Evolutionary conservation across 2,113 vertebrate genomes (phyloP), one percentile per base, ranked within the genome.

Genomic region (Hemichromis elongatus): DNA sequence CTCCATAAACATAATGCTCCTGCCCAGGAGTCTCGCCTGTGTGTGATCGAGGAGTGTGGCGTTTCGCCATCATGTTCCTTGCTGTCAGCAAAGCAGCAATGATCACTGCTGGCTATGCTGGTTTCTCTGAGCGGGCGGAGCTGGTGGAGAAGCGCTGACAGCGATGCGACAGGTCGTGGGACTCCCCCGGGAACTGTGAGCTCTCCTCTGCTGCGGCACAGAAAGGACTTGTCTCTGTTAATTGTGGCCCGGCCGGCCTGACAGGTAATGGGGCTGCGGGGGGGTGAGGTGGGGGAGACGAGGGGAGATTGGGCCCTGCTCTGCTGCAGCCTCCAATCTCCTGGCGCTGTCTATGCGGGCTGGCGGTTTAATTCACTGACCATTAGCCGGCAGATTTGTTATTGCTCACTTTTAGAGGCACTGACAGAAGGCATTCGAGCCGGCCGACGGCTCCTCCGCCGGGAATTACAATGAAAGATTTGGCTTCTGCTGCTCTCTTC

Each of bases 331-430:
- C 83, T 84, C 79, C 84, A 40, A 56, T 90, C 82, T 79, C 52
- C 77, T 79, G 45, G 21, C 83, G 16, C 87, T 83, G 90, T 89
- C 88, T 86, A 92, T 90, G 40, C 54, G 16, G 78, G 54, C 83
- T 83, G 90, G 66, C 83, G 78, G 87, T 86, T 90, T 93, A 89
- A 94, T 94, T 94, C 92, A 91, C 77, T 83, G 88, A 88, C 89
- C 91, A 90, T 96, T 93, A 92, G 93, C 78, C 81, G 12, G 79
- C 77, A 93, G 93, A 93, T 92, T 88, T 94, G 95, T 95, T 94
- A 90, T 87, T 95, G 91, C 89, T 93, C 89, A 88, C 83, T 45
- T 73, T 85, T 53, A 87, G 19, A 90, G 90, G 86, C 82, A 77
- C 79, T 90, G 92, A 93, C 92, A 92, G 85, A 80, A 92, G 47